phyloP scores from a whole-genome alignment of 2,113 vertebrate species.

The Pseudois nayaur region DNA sequence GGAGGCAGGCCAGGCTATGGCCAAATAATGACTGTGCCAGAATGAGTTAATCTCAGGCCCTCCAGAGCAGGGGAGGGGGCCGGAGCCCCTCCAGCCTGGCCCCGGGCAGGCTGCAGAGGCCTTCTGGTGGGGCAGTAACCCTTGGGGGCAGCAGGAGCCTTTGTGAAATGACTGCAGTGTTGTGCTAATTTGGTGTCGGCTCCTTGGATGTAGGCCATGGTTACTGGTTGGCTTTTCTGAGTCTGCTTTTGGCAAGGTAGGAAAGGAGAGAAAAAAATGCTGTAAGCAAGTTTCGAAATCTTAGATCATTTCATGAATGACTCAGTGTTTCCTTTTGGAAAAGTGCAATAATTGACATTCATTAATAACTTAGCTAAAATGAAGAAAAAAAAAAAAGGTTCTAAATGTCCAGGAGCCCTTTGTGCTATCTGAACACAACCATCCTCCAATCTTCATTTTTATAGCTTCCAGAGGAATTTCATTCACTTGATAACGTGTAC shows the following conservation, averaged over 20 bases:
- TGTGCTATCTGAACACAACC: neutral
- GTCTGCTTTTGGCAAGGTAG: constrained; percentile 57
- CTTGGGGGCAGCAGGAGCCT: neutral
- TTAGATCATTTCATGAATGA: constrained; percentile 70
- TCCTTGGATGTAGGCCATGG: neutral
- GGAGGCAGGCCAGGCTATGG: constrained; percentile 47
- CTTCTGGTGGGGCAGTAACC: neutral
- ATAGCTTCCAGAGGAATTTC: constrained; percentile 48
- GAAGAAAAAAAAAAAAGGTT: neutral
- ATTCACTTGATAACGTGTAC: constrained; percentile 37
- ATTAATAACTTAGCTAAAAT: constrained; percentile 10
- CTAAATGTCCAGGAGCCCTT: neutral
- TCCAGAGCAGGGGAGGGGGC: neutral
- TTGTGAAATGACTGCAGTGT: neutral
- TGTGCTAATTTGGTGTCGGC: neutral
- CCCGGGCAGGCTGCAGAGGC: rapidly evolving
- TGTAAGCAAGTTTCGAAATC: constrained; percentile 73
- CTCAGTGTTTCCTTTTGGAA: constrained; percentile 73
- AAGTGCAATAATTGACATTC: constrained; percentile 52
- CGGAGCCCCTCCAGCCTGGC: neutral
- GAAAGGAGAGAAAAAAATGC: constrained; percentile 42
- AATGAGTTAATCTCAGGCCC: constrained; percentile 35
- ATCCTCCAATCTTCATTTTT: neutral
- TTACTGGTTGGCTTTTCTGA: constrained; percentile 3
- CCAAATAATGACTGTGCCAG: neutral